phyloP scores from a whole-genome alignment of 2,797 vertebrate genomes.

The Okamejei kenojei region DNA sequence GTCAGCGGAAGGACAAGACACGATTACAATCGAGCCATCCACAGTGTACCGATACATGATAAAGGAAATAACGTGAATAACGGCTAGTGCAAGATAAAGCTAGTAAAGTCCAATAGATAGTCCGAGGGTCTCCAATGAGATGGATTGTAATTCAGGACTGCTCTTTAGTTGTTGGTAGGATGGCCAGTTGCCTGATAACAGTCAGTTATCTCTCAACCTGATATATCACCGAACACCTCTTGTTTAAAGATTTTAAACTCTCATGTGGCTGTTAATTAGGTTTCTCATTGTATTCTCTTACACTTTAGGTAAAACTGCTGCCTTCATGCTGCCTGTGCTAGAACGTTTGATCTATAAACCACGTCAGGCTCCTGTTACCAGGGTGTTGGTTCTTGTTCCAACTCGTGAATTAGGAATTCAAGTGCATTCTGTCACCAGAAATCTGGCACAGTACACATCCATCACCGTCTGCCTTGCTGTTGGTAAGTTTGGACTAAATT shows the following conservation, averaged over 20 bases:
- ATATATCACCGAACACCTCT: neutral
- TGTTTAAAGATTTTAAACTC: neutral
- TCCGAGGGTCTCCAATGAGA: too few relatives aligned
- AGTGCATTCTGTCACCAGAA: constrained; percentile 81
- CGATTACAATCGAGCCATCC: too few relatives aligned
- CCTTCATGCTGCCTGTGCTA: constrained; percentile 84
- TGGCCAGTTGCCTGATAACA: too few relatives aligned
- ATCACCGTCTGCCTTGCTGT: constrained; percentile 82
- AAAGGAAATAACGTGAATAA: too few relatives aligned
- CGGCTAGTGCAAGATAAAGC: too few relatives aligned
- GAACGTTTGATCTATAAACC: constrained; percentile 94
- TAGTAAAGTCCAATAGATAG: too few relatives aligned
- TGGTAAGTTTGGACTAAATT: constrained; percentile 59
- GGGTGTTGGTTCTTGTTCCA: constrained; percentile 85
- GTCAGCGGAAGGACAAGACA: too few relatives aligned
- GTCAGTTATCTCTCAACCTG: too few relatives aligned
- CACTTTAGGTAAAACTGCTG: constrained; percentile 82
- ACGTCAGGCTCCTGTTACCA: constrained; percentile 75
- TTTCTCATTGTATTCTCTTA: neutral
- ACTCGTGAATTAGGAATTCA: constrained; percentile 95
- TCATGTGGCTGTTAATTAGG: neutral
- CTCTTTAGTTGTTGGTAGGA: too few relatives aligned
- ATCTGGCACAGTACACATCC: constrained; percentile 84
- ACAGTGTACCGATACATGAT: too few relatives aligned
- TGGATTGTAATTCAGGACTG: too few relatives aligned